Base-by-base conservation (phyloP, 2,888 invertebrate species). In the Synanthedon andrenaeformis region DNA sequence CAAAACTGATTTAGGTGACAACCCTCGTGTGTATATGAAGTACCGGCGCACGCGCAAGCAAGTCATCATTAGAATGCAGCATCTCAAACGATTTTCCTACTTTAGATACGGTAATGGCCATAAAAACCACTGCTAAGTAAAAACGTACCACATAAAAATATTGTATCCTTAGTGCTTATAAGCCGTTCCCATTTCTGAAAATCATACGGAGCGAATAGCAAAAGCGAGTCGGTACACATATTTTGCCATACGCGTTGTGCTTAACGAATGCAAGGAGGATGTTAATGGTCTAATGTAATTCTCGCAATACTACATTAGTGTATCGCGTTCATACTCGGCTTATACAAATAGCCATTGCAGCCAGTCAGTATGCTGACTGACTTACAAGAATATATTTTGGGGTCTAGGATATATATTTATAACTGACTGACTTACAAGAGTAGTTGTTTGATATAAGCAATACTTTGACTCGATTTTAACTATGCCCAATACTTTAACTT, bases 81-180 rank as follows among this genome's bases (percentile, higher is more conserved):
- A 78, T 83, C 85, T 78, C 79, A 69, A 75, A 68, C 77, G 78
- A 84, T 85, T 85, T 82, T 87, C 87, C 87, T 81, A 86, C 84
- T 86, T 82, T 79, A 86, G 87, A 80, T 75, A 74, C 76, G 74
- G 80, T 79, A 79, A 84, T 84, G 81, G 75, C 67, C 67, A 75
- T 80, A 87, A 86, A 87, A 86, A 86, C 83, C 64, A 61, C 72
- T 58, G 59, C 74, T 66, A 66, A 77, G 78, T 80, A 83, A 86
- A 86, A 85, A 86, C 81, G 71, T 51, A 71, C 67, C 59, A 80
- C 79, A 86, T 87, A 87, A 85, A 87, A 87, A 87, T 86, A 87
- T 87, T 85, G 85, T 80, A 85, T 82, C 80, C 83, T 76, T 78
- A 72, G 73, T 75, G 74, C 75, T 68, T 81, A 82, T 86, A 83